A percentile compares a stretch with the other conserved stretches of the same genome.
Conservation (phyloP, 1,140 invertebrate genomes). For the Drosophila watanabei region DNA sequence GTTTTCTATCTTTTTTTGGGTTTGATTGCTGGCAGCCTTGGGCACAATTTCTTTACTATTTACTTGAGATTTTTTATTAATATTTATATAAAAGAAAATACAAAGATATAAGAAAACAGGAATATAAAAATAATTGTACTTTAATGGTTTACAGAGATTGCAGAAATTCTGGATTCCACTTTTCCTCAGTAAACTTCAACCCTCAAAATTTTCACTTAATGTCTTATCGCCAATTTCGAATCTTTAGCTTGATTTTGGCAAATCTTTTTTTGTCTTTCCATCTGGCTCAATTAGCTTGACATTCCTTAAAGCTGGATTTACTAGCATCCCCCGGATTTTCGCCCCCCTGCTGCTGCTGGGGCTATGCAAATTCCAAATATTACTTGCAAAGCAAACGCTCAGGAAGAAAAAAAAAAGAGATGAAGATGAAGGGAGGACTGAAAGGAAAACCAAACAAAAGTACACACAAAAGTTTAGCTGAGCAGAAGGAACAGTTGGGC, state of each 20-base stretch:
- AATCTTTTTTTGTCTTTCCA: background rate
- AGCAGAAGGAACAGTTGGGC: slow-evolving; percentile 28
- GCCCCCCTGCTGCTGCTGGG: background rate
- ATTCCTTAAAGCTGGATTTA: slow-evolving; percentile 28
- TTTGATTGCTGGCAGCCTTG: slow-evolving; percentile 8
- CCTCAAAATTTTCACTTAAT: background rate
- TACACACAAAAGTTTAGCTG: slow-evolving; percentile 66
- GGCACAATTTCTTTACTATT: background rate
- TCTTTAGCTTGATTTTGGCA: background rate
- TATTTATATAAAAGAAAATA: background rate
- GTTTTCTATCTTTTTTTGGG: background rate
- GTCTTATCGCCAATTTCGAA: background rate
- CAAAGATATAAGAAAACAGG: background rate
- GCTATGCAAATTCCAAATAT: slow-evolving; percentile 59
- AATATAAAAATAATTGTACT: background rate
- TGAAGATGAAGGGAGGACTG: background rate
- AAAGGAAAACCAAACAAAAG: slow-evolving; percentile 76
- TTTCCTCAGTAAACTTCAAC: background rate
- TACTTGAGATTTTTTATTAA: background rate
- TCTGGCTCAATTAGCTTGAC: slow-evolving; percentile 32
- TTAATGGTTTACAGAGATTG: background rate
- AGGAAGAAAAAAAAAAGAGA: slow-evolving; percentile 6
- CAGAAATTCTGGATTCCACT: background rate
- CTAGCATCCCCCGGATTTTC: background rate
- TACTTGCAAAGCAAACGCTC: slow-evolving; percentile 56